phyloP scores from a whole-genome alignment of 2,888 invertebrate genomes.

The Geophilus truncorum region DNA sequence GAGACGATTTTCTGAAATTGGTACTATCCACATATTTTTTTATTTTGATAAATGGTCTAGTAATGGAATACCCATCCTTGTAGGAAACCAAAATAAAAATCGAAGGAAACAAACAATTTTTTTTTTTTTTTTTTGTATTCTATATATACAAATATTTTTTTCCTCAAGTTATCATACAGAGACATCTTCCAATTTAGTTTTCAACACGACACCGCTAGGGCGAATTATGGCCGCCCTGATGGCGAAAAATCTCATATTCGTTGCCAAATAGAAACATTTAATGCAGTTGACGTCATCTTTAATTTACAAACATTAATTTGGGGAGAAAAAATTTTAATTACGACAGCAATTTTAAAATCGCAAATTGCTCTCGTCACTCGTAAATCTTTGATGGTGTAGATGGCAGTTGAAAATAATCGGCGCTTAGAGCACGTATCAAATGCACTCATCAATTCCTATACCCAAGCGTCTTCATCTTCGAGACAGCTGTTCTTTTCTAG shows the following conservation, averaged over 20 bases:
- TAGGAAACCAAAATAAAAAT: not conserved
- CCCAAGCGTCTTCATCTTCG: not conserved
- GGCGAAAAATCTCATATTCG: too few species aligned
- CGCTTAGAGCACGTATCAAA: not conserved
- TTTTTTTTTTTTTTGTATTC: not conserved
- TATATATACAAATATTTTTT: too few species aligned
- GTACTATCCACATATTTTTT: not conserved
- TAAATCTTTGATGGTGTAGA: not conserved
- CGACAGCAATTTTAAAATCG: not conserved
- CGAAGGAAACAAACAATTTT: not conserved
- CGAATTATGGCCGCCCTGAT: too few species aligned
- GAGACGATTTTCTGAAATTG: not conserved
- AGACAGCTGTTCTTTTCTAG: not conserved
- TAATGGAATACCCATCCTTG: not conserved
- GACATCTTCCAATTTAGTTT: too few species aligned
- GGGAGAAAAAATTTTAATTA: not conserved
- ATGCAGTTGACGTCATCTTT: not conserved
- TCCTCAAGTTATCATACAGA: too few species aligned
- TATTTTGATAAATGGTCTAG: not conserved
- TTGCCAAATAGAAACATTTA: not conserved
- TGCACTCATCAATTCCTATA: not conserved
- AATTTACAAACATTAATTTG: not conserved
- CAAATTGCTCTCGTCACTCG: not conserved
- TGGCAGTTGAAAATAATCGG: conserved; percentile 11
- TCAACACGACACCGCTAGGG: too few species aligned